phyloP scores from a whole-genome alignment of 2,888 invertebrate genomes.

The Tenthredo scrophulariae region DNA sequence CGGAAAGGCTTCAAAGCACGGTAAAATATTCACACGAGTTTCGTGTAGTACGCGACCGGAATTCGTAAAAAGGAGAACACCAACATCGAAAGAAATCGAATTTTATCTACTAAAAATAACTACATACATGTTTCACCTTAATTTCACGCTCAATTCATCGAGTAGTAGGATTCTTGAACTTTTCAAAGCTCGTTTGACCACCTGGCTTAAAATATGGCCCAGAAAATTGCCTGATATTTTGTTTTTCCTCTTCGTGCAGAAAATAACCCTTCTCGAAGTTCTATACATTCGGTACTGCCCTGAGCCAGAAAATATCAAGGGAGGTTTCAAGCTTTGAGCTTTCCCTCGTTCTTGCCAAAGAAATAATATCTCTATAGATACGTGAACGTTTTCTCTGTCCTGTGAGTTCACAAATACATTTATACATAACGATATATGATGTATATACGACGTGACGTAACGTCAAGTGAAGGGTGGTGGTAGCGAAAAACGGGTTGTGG shows the following conservation, averaged over 20 bases:
- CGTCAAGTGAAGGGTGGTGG: neutral
- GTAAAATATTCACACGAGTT: neutral
- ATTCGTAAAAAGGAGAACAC: neutral
- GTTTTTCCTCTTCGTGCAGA: neutral
- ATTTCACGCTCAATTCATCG: neutral
- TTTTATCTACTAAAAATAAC: neutral
- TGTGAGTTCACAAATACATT: neutral
- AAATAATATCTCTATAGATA: constrained; percentile 22
- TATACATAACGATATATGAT: neutral
- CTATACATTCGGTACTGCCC: neutral
- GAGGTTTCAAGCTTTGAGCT: constrained; percentile 20
- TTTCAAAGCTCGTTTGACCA: neutral
- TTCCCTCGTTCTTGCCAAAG: constrained; percentile 29
- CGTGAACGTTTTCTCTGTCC: neutral
- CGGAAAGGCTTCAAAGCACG: neutral
- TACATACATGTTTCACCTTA: neutral
- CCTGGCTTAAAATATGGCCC: neutral
- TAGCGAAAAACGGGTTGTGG: neutral
- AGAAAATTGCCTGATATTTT: neutral
- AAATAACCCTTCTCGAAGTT: neutral
- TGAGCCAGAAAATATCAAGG: constrained; percentile 21
- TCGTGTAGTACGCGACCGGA: neutral
- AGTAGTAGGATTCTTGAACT: neutral
- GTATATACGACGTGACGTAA: neutral
- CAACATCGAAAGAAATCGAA: neutral